Base-by-base conservation (phyloP, 2,888 invertebrate genomes). In the Clostera curtula region DNA sequence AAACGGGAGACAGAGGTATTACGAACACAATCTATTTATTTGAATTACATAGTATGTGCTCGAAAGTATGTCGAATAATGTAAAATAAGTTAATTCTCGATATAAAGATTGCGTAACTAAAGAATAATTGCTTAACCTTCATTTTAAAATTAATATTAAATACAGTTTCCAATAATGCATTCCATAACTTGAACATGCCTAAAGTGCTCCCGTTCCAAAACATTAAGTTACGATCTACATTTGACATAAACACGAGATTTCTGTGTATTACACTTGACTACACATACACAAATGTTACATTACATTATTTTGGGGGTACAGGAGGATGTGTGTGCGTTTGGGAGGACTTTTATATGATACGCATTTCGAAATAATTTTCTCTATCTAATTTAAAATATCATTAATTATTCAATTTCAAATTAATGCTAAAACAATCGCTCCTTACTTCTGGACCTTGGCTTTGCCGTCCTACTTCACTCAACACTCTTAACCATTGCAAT, bases 331-430 rank as follows among this genome's bases (percentile, higher is more conserved):
- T 61, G 60, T 60, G 60, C 59, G 60, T 43, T 43, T 43, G 29
- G 32, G 18, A 42, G 37, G 33, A 31, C 29, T 32, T 15, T 18
- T 29, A 42, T 41, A 38, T 23, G 31, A 32, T 35, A 20, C 29
- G 40, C 37, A 44, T 35, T 45, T 42, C 34, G 37, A 52, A 45
- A 44, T 49, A 66, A 63, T 64, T 69, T 63, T 40, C 31, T 49
- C 69, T 71, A 69, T 64, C 68, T 71, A 70, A 60, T 56, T 54
- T 59, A 59, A 58, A 64, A 60, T 62, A 58, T 58, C 43, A 45
- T 53, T 56, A 47, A 27, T 33, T 43, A 50, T 51, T 51, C 45
- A 49, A 53, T 50, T 56, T 64, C 49, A 59, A 58, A 64, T 63
- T 59, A 67, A 51, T 30, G 31, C 62, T 66, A 62, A 65, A 58